These are phyloP conservation scores for Eudasyphora cyanicolor DNA, from an alignment of 2,888 invertebrate genomes.

Conservation along the genomic window DNA sequence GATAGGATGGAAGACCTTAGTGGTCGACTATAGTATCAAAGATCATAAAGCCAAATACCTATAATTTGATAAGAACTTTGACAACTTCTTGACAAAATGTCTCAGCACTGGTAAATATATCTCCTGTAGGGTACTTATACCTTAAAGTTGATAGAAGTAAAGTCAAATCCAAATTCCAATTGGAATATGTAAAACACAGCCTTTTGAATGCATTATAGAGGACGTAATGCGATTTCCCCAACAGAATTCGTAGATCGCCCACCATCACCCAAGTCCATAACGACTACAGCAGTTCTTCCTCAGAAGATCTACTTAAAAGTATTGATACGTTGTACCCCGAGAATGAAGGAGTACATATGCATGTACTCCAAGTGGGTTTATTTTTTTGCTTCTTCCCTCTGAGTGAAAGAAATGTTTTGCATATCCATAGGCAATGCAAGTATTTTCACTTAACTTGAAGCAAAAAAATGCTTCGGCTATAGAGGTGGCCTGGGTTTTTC, in stretches of 20 bases:
- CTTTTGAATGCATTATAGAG: not conserved
- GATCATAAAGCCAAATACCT: no score
- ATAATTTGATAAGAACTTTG: no score
- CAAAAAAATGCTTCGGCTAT: no score
- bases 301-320: not conserved
- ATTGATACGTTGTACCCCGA: not conserved
- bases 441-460: conserved; percentile 37
- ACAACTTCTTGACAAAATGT: not conserved
- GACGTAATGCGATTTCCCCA: not conserved
- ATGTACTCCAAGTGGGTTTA: conserved; percentile 6
- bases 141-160: no score
- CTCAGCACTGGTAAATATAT: no score
- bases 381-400: not conserved
- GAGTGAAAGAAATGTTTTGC: conserved; percentile 13
- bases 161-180: not conserved
- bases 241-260: not conserved
- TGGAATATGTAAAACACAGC: not conserved
- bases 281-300: not conserved
- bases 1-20: no score
- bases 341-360: not conserved
- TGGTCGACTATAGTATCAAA: no score
- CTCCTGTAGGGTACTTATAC: not conserved
- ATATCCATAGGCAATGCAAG: conserved; percentile 41
- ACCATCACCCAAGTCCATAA: not conserved
- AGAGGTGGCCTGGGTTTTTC: not conserved